A percentile compares a stretch with the other conserved stretches of the same genome.
Conservation (phyloP, 2,113 vertebrate species). For the Clarias magur region DNA sequence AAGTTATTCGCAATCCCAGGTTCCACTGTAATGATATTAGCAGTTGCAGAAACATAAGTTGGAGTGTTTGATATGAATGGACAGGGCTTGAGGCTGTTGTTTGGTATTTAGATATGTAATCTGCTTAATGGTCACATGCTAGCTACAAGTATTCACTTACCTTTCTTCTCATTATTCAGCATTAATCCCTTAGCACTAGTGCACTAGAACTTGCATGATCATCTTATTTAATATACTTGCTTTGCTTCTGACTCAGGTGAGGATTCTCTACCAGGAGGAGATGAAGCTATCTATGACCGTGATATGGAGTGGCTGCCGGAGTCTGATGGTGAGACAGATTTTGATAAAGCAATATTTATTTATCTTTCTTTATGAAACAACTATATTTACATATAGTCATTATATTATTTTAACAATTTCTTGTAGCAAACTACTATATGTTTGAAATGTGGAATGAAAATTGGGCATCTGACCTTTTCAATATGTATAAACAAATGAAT, state of each 20-base stretch:
- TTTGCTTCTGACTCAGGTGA: conserved; percentile 59
- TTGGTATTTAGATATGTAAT: not conserved
- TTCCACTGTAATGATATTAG: not conserved
- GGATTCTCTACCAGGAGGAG: conserved; percentile 50
- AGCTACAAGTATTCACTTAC: not conserved
- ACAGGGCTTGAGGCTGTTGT: not conserved
- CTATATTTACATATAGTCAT: not conserved
- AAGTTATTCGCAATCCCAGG: not conserved
- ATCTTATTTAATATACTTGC: not conserved
- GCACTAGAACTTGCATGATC: not conserved
- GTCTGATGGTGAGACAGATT: conserved; percentile 65
- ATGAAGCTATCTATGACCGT: conserved; percentile 68
- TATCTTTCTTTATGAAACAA: not conserved
- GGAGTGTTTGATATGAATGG: not conserved
- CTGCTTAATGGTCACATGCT: not conserved
- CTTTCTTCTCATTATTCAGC: not conserved
- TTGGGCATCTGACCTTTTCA: too few species aligned
- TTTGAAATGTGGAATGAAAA: too few species aligned
- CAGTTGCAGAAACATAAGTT: not conserved
- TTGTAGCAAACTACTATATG: too few species aligned
- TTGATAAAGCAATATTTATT: not conserved
- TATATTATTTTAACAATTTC: too few species aligned
- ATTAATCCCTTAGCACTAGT: not conserved
- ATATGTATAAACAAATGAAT: too few species aligned
- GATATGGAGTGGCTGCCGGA: conserved; percentile 70